These are phyloP conservation scores for Pseudois nayaur DNA, from an alignment of 2,113 vertebrate species.

Conservation along the genomic window DNA sequence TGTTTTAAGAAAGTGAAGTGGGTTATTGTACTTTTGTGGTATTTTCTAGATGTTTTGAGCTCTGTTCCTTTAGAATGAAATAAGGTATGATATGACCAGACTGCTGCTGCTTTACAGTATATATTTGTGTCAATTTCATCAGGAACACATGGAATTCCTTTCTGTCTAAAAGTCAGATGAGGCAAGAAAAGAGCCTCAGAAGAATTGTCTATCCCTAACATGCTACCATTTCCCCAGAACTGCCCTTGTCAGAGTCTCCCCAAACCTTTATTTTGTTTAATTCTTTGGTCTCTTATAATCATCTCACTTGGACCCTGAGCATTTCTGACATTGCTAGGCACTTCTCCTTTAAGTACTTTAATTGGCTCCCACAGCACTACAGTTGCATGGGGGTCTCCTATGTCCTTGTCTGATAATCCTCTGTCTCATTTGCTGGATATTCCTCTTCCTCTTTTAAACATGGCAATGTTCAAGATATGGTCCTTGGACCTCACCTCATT, in stretches of 20 bases:
- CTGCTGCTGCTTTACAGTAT: neutral
- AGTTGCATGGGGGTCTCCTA: neutral
- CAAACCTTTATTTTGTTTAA: neutral
- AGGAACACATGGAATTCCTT: neutral
- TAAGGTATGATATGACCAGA: neutral
- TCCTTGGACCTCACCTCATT: neutral
- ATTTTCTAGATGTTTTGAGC: neutral
- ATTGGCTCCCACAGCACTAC: neutral
- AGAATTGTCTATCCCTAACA: neutral
- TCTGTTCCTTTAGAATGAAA: conserved; percentile 4
- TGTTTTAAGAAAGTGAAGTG: neutral
- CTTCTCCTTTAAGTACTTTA: neutral
- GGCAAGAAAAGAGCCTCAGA: neutral
- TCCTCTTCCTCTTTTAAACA: neutral
- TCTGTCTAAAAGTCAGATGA: neutral
- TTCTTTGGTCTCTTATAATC: neutral
- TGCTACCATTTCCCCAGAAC: neutral
- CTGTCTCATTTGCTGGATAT: neutral
- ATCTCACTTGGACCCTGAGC: neutral
- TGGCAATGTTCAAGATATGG: neutral
- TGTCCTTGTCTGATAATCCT: neutral
- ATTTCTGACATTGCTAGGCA: neutral
- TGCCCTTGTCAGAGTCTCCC: neutral
- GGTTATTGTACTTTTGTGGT: neutral
- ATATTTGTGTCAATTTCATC: neutral